Conservation (phyloP, 2,888 invertebrate species). For the Stenolophus ochropezus region DNA sequence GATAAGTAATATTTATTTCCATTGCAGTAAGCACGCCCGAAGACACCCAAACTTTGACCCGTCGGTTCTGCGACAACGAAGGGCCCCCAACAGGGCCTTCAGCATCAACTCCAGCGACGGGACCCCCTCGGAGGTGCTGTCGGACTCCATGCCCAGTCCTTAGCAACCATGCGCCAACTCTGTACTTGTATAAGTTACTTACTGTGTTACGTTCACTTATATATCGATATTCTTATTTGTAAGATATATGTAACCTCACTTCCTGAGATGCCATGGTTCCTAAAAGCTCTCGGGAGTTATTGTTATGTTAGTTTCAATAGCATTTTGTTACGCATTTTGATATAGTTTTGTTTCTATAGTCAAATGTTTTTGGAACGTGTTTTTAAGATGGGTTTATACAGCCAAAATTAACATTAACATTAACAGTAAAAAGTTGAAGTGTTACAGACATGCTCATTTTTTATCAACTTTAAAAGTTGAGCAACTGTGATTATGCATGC, state of each 20-base stretch:
- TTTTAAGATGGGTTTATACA: background rate
- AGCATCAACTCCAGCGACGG: conserved; percentile 75
- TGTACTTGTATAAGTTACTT: conserved; percentile 45
- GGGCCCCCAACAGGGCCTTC: conserved; percentile 74
- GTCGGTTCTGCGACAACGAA: conserved; percentile 74
- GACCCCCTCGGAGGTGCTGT: conserved; percentile 74
- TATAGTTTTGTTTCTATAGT: background rate
- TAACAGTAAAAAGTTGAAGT: no score
- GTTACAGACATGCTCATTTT: no score
- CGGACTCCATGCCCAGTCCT: conserved; percentile 74
- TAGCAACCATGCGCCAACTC: conserved; percentile 65
- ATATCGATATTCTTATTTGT: conserved; percentile 44
- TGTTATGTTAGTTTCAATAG: conserved; percentile 9
- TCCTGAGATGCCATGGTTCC: conserved; percentile 48
- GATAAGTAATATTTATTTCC: no score
- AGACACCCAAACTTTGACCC: conserved; percentile 79
- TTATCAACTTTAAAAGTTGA: no score
- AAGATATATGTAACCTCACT: conserved; percentile 29
- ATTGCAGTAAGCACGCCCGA: conserved; percentile 78
- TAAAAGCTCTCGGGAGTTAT: conserved; percentile 41
- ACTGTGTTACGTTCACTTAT: conserved; percentile 42
- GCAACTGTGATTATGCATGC: no score
- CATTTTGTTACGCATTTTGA: conserved; percentile 34
- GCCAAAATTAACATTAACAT: no score
- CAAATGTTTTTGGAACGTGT: background rate